A percentile compares a stretch with the other conserved stretches of the same genome.
Evolutionary conservation across 2,888 invertebrate species (phyloP).

Genomic region (Leptopterna dolabrata): DNA sequence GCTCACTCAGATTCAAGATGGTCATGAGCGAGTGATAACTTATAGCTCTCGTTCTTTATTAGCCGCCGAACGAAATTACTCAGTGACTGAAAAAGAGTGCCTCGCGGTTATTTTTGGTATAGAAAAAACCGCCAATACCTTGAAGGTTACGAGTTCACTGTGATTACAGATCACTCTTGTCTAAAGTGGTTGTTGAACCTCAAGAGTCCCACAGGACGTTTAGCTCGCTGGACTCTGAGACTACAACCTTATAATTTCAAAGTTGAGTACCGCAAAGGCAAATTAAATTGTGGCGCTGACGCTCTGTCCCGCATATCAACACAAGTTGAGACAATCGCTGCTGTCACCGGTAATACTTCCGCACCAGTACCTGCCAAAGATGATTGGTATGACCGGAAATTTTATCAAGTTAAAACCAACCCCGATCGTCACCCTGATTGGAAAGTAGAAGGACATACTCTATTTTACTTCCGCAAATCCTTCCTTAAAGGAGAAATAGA

Average conservation of each 20-base stretch:
- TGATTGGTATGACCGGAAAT: constrained; percentile 40
- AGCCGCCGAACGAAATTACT: constrained; percentile 60
- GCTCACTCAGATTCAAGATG: constrained; percentile 38
- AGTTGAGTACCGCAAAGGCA: constrained; percentile 50
- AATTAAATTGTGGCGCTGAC: constrained; percentile 20
- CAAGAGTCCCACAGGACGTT: constrained; percentile 60
- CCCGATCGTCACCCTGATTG: constrained; percentile 37
- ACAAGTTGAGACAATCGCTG: neutral
- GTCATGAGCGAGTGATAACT: constrained; percentile 24
- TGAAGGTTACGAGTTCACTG: constrained; percentile 62
- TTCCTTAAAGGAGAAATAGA: constrained; percentile 34
- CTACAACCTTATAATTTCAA: constrained; percentile 58
- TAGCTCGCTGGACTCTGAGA: constrained; percentile 62
- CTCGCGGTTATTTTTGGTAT: constrained; percentile 61
- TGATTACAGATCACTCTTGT: constrained; percentile 63
- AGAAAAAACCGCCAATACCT: constrained; percentile 61
- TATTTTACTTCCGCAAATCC: constrained; percentile 37
- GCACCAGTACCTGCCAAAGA: neutral
- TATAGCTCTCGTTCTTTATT: constrained; percentile 16
- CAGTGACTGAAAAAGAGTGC: constrained; percentile 62
- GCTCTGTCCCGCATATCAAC: neutral
- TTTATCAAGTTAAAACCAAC: neutral
- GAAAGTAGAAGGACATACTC: constrained; percentile 12
- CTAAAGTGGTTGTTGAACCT: constrained; percentile 61
- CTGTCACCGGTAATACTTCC: neutral